These are phyloP conservation scores for Drosophila arizonae DNA, from an alignment of 1,140 invertebrate species.

Conservation along the genomic window DNA sequence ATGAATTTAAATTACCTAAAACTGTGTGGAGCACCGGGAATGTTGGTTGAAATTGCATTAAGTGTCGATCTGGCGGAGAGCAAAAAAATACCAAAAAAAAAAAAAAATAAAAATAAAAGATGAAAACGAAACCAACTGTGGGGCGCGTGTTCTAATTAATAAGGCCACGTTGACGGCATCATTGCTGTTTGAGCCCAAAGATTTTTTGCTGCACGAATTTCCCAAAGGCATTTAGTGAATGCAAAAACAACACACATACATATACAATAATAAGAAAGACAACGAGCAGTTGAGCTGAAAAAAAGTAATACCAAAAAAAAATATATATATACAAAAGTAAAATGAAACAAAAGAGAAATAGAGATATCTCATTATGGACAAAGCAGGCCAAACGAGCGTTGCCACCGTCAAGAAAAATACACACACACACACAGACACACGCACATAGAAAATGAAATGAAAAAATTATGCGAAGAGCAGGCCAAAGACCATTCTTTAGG, in stretches of 20 bases:
- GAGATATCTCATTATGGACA: slow-evolving; percentile 80
- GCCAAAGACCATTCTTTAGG: slow-evolving; percentile 36
- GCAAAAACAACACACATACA: slow-evolving; percentile 68
- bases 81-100: slow-evolving; percentile 1
- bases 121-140: slow-evolving; percentile 26
- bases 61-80: slow-evolving; percentile 10
- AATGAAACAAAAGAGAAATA: slow-evolving; percentile 78
- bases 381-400: slow-evolving; percentile 60
- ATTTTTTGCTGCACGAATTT: slow-evolving; percentile 69
- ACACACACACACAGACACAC: slow-evolving; percentile 1
- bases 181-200: slow-evolving; percentile 68
- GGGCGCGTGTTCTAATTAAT: slow-evolving; percentile 76
- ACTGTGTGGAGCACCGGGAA: slow-evolving; percentile 22
- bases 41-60: neutral
- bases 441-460: slow-evolving; percentile 66
- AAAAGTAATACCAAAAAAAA: slow-evolving; percentile 27
- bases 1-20: slow-evolving; percentile 69
- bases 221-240: slow-evolving; percentile 70
- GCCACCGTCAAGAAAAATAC: slow-evolving; percentile 11
- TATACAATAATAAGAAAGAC: slow-evolving; percentile 31
- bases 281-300: slow-evolving; percentile 20
- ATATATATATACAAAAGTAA: slow-evolving; percentile 50
- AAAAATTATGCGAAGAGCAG: slow-evolving; percentile 72
- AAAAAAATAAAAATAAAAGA: slow-evolving; percentile 17
- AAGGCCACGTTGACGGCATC: slow-evolving; percentile 67